Evolutionary conservation across 2,113 vertebrate genomes (phyloP), one percentile per base, ranked within the genome.

Genomic region (Chascanopsetta lugubris): DNA sequence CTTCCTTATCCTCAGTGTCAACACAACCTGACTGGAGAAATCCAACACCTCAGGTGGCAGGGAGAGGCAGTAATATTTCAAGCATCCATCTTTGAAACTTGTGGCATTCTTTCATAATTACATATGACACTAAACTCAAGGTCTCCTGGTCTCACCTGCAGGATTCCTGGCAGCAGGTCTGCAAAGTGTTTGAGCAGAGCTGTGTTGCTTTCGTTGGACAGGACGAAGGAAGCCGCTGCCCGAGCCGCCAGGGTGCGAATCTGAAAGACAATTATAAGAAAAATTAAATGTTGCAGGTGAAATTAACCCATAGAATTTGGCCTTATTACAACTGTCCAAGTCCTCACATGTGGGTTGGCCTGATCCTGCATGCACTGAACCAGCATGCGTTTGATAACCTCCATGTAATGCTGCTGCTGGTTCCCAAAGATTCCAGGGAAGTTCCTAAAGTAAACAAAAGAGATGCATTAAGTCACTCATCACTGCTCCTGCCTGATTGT

Each of bases 361-460:
- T 98, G 96, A 86, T 99, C 96, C 88, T 99, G 97, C 96, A 98
- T 98, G 87, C 97, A 99, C 66, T 99, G 97, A 50, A 96, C 96
- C 67, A 99, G 90, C 97, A 99, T 99, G 58, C 96, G 94, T 75
- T 99, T 99, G 89, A 99, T 98, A 34, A 99, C 97, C 0, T 99
- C 97, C 90, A 98, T 89, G 73, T 99, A 99, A 82, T 99, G 97
- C 64, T 98, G 97, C 84, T 99, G 97, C 74, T 99, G 97, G 90
- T 99, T 99, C 64, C 97, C 97, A 87, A 99, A 99, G 82, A 99
- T 99, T 50, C 96, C 97, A 34, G 97, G 97, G 63, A 99, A 99
- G 88, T 99, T 99, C 97, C 97, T 98, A 72, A 53, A 74, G 66
- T 8, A 25, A 32, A 21, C 13, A 43, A 74, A 45, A 50, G 4